Base-by-base conservation (phyloP, 2,888 invertebrate species). In the Erebia aethiops region DNA sequence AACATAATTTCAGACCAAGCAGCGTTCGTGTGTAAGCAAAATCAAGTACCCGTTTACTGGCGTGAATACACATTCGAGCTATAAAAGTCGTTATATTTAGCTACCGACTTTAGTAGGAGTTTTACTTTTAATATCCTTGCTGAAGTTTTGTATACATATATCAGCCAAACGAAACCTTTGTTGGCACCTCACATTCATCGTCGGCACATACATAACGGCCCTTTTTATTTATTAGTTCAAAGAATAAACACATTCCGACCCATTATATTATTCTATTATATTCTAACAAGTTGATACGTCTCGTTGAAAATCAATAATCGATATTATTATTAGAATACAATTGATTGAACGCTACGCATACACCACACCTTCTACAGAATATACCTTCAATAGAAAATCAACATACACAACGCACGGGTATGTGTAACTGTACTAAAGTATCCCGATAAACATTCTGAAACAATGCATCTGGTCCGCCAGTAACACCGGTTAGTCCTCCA, bases 381-480 rank as follows among this genome's bases (percentile, higher is more conserved):
- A 56, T 56, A 58, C 13, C 26, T 57, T 35, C n/a, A 60, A 60
- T 41, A 41, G 60, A 41, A 14, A 13, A 46, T 49, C 21, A 21
- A 21, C 46, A 62, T 49, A 62, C 62, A 49, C 13, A n/a, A n/a
- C n/a, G n/a, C n/a, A 62, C 21, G 56, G 13, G 56, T 21, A 52
- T 46, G 62, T 62, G 62, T 46, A 41, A 49, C 49, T 67, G 8
- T 41, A 71, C 69, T 67, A 11, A 71, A 69, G 68, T 71, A 71
- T 68, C 65, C 46, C 57, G 71, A 66, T 73, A 67, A 70, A 71
- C 71, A 60, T 66, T 67, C 56, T 67, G 73, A 67, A 71, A 74
- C 74, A 74, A 74, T 74, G 63, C 70, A 71, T 72, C 61, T 69
- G 66, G 71, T 62, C 9, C 43, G 58, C 68, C 70, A 68, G 72